Percentiles rank a stretch among this genome's conserved stretches.
These are phyloP conservation scores for Leucoraja erinaceus DNA, from an alignment of 2,113 vertebrate genomes.

Conservation along the genomic window DNA sequence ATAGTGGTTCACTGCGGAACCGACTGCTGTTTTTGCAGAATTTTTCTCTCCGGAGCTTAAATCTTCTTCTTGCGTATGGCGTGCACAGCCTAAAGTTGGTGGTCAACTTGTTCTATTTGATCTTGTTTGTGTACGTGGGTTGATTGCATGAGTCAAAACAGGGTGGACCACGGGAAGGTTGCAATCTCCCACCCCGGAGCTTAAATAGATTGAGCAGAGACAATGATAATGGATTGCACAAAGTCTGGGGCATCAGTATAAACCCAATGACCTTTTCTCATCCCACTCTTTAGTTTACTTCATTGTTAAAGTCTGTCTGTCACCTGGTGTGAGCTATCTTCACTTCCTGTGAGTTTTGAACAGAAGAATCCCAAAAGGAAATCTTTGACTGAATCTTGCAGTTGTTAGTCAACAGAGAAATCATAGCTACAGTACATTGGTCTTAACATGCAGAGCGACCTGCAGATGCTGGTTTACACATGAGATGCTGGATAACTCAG, in stretches of 20 bases:
- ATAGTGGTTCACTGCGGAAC: neutral
- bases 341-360: neutral
- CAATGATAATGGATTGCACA: neutral
- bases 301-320: neutral
- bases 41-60: neutral
- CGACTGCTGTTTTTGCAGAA: neutral
- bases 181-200: neutral
- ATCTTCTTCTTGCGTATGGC: too few species aligned
- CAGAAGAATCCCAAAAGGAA: neutral
- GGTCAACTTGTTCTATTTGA: too few species aligned
- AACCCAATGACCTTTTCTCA: neutral
- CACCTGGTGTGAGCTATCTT: neutral
- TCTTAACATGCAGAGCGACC: too few species aligned
- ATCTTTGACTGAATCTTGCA: neutral
- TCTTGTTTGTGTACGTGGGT: too few species aligned
- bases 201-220: neutral
- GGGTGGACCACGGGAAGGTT: too few species aligned
- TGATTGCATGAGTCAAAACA: too few species aligned
- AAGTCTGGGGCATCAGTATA: neutral
- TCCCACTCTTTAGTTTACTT: neutral
- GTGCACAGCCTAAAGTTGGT: too few species aligned
- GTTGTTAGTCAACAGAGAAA: neutral
- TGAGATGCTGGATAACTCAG: too few species aligned
- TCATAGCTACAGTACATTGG: neutral
- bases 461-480: too few species aligned